These are phyloP conservation scores for Actenoides hombroni DNA, from an alignment of 2,113 vertebrate species.

Conservation along the genomic window DNA sequence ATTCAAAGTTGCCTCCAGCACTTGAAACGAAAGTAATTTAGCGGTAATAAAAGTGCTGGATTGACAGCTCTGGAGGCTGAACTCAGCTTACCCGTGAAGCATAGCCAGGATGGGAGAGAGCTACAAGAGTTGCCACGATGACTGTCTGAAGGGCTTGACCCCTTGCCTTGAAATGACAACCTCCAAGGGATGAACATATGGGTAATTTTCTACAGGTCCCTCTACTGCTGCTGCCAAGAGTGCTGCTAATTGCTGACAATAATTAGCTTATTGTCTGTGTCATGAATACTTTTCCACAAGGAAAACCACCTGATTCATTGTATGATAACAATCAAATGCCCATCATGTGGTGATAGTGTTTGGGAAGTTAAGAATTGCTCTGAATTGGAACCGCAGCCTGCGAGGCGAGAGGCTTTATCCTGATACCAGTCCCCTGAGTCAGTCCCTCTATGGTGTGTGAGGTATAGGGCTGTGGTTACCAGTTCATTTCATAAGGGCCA, in stretches of 20 bases:
- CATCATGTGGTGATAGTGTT: not conserved
- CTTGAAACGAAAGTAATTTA: conserved; percentile 69
- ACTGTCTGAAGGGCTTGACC: conserved; percentile 28
- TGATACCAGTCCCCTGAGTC: not conserved
- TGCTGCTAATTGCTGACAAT: conserved; percentile 47
- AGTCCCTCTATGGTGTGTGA: not conserved
- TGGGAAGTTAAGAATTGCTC: conserved; percentile 22
- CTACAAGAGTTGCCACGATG: not conserved
- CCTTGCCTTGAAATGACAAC: conserved; percentile 37
- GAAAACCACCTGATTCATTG: conserved; percentile 12
- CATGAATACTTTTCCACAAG: conserved; percentile 6
- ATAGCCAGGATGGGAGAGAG: not conserved
- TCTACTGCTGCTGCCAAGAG: conserved; percentile 15
- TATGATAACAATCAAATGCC: not conserved
- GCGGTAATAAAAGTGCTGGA: conserved; percentile 56
- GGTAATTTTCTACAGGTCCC: conserved; percentile 32
- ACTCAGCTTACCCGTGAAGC: not conserved
- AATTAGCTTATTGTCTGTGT: conserved; percentile 43
- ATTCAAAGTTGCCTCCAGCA: conserved; percentile 65
- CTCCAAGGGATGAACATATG: conserved; percentile 38
- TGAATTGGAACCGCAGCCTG: not conserved
- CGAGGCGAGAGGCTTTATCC: conserved; percentile 33
- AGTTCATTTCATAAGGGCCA: conserved; percentile 51
- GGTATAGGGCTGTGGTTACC: conserved; percentile 17
- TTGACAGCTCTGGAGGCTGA: conserved; percentile 60